These are phyloP conservation scores for Sardinella longiceps DNA, from an alignment of 2,797 vertebrate species.

Conservation along the genomic window DNA sequence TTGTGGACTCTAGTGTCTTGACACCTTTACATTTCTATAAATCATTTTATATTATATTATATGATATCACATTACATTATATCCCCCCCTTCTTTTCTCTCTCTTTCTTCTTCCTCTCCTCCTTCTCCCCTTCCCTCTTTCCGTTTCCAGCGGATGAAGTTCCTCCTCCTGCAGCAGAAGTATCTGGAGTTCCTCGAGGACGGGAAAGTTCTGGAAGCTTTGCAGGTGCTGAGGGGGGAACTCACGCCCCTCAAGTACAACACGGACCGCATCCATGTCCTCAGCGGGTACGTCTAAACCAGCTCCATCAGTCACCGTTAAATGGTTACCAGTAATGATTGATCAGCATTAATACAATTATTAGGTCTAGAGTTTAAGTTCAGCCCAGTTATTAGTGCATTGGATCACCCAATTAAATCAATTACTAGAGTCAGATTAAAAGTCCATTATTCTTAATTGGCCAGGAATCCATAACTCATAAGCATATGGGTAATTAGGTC, in stretches of 20 bases:
- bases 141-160: constrained; percentile 91
- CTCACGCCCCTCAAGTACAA: constrained; percentile 98
- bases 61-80: too few relatives aligned
- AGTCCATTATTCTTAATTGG: too few relatives aligned
- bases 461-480: background rate
- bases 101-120: background rate
- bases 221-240: constrained; percentile 96
- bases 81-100: background rate
- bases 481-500: too few relatives aligned
- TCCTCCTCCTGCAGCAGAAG: constrained; percentile 98
- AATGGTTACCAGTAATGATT: background rate
- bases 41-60: too few relatives aligned
- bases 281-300: constrained; percentile 89
- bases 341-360: too few relatives aligned
- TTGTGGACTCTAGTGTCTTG: background rate
- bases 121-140: background rate
- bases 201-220: constrained; percentile 96
- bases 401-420: too few relatives aligned
- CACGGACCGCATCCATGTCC: constrained; percentile 96
- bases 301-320: background rate
- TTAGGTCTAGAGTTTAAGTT: too few relatives aligned
- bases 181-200: constrained; percentile 99
- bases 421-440: too few relatives aligned
- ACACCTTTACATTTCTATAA: too few relatives aligned
- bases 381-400: too few relatives aligned